Evolutionary conservation across 2,888 invertebrate genomes (phyloP).

Genomic region (Apamea monoglypha): DNA sequence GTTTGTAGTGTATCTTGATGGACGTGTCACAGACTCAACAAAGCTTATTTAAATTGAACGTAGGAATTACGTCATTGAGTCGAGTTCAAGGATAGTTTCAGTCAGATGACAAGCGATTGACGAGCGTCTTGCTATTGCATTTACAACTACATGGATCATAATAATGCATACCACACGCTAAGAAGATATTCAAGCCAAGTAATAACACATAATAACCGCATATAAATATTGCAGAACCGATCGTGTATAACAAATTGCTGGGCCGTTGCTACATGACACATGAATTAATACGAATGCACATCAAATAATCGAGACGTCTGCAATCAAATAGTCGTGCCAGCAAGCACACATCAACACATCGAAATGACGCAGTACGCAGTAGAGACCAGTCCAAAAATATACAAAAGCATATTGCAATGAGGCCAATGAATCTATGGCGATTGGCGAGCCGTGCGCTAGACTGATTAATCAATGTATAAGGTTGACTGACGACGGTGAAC

Average conservation of each 20-base stretch:
- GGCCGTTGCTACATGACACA: slow-evolving; percentile 49
- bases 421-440: slow-evolving; percentile 66
- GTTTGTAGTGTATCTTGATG: slow-evolving; percentile 28
- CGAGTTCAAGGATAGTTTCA: slow-evolving; percentile 50
- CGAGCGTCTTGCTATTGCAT: slow-evolving; percentile 19
- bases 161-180: slow-evolving; percentile 35
- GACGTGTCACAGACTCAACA: slow-evolving; percentile 7
- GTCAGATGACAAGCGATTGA: slow-evolving; percentile 29
- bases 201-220: slow-evolving; percentile 51
- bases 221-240: slow-evolving; percentile 44
- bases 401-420: slow-evolving; percentile 69
- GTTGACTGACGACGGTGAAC: slow-evolving; percentile 43
- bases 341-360: slow-evolving; percentile 65
- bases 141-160: slow-evolving; percentile 30
- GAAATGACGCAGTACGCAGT: slow-evolving; percentile 72
- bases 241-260: slow-evolving; percentile 48
- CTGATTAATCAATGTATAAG: slow-evolving; percentile 58
- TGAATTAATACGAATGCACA: slow-evolving; percentile 55
- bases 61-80: slow-evolving; percentile 38
- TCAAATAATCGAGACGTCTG: slow-evolving; percentile 55
- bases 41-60: slow-evolving; percentile 20
- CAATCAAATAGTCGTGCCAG: slow-evolving; percentile 63
- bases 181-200: slow-evolving; percentile 40
- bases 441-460: slow-evolving; percentile 49
- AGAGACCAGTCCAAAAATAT: slow-evolving; percentile 81